Evolutionary conservation across 64 coral and sea anemone genomes (phyloP), one percentile per base, ranked within the genome.

Genomic region (Pocillopora damicornis): DNA sequence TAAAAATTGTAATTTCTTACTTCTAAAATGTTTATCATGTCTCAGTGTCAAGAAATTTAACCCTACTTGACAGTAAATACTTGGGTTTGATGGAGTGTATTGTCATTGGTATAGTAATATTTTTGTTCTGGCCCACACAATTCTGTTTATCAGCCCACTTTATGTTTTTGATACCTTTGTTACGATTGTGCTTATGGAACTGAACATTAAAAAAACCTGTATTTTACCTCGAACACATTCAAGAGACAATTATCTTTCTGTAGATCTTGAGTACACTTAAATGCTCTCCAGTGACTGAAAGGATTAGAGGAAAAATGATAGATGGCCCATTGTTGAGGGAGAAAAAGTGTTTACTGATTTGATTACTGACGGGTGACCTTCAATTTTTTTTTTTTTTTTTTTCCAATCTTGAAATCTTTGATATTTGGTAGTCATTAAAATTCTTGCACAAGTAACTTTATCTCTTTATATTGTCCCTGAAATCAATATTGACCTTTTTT

Each of bases 221-320:
- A 11, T 25, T 71, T 71, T n/a, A 11, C 25, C 20, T 71, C 26
- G 37, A 45, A 17, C 65, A 38, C 58, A 12, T 45, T 16, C 18
- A 42, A 72, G 81, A 23, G 16, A 68, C 20, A 9, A 58, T 25
- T 85, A 84, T 85, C 72, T 81, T 18, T 58, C 72, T 42, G 72
- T 72, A 71, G 30, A 85, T 85, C 81, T 85, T 85, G 64, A 85
- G 15, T 57, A 45, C 65, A 56, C 81, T 85, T 85, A 57, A 85
- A 56, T 20, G n/a, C 8, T 51, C 18, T 37, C 72, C 42, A 37
- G 22, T 73, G 64, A 58, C 37, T 85, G 65, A 68, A 22, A 58
- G 81, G 64, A 68, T 71, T 73, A 71, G 13, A 42, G 15, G 36
- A 58, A 13, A 73, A 73, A 60, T 37, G 36, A 72, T 66, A 13